Base-by-base conservation (phyloP, 2,888 invertebrate species). In the Suillia variegata region DNA sequence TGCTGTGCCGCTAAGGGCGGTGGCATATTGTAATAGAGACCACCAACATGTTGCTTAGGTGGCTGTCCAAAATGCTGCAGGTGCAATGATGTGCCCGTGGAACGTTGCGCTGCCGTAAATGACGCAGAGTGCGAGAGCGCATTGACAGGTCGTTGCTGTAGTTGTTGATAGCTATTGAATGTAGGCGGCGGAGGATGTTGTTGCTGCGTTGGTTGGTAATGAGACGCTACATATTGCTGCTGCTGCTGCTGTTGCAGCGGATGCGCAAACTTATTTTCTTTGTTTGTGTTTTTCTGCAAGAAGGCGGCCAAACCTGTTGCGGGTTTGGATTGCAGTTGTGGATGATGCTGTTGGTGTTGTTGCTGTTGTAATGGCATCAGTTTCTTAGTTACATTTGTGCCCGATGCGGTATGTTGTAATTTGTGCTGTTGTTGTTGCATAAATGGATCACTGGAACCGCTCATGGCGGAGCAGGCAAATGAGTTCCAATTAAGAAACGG, bases 401-500 rank as follows among this genome's bases (percentile, higher is more conserved):
- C 67, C 20, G 77, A 78, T 33, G 67, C 67, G 3, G 75, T 73
- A 54, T 71, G 73, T 15, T 76, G 73, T 62, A 72, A 58, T 57
- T 74, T 72, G 48, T 76, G 62, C 0, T 64, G 65, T 26, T 70
- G 67, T 50, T 71, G 66, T 20, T 70, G 77, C 66, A 70, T 64
- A 42, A 75, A 75, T 12, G 78, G 73, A 69, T 79, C 79, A 59
- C 69, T 76, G 53, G 68, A 69, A 24, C 74, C 78, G 50, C 72
- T 76, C 69, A 77, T 70, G 15, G 70, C 67, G 5, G 77, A 75
- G 52, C 78, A 79, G n/a, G 77, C 78, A 65, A 79, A 81, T 0
- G 79, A 68, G 33, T 77, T 79, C 81, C 80, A 80, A 56, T 77
- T 80, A 5, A 80, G 63, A 54, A 80, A 79, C 2, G 79, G 70